phyloP scores from a whole-genome alignment of 2,113 vertebrate species.

The Ptilorrhoa leucosticta region DNA sequence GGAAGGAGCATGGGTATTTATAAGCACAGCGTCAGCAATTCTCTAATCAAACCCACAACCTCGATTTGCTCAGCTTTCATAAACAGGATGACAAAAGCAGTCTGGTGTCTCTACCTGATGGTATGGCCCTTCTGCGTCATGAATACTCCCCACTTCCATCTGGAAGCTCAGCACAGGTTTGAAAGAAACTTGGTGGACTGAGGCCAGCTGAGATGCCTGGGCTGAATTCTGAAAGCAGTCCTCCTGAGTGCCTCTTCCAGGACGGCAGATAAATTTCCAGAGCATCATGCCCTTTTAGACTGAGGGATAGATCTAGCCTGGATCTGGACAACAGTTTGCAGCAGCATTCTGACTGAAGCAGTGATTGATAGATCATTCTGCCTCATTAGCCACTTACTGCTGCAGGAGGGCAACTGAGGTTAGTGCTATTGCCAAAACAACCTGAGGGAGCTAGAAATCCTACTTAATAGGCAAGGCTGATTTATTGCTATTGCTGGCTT shows the following conservation, averaged over 20 bases:
- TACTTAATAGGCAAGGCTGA: constrained; percentile 46
- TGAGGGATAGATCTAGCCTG: background rate
- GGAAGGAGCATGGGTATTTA: background rate
- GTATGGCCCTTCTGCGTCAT: background rate
- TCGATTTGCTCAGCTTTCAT: background rate
- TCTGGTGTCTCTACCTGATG: background rate
- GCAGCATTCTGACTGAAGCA: constrained; percentile 14
- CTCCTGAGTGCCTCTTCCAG: background rate
- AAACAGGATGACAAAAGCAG: background rate
- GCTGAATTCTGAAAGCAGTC: background rate
- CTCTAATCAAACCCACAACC: background rate
- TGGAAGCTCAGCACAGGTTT: background rate
- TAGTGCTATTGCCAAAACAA: constrained; percentile 47
- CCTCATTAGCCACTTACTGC: constrained; percentile 59
- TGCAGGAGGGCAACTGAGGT: constrained; percentile 49
- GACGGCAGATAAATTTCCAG: background rate
- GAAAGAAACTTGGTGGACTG: background rate
- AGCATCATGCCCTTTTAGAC: background rate
- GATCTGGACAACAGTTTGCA: background rate
- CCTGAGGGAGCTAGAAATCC: constrained; percentile 51
- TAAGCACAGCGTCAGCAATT: background rate
- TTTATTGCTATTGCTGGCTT: constrained; percentile 20
- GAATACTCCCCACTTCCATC: background rate
- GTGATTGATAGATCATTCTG: constrained; percentile 46
- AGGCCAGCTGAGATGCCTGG: background rate